Conservation (phyloP, 2,888 invertebrate species). For the Nomada fabriciana region DNA sequence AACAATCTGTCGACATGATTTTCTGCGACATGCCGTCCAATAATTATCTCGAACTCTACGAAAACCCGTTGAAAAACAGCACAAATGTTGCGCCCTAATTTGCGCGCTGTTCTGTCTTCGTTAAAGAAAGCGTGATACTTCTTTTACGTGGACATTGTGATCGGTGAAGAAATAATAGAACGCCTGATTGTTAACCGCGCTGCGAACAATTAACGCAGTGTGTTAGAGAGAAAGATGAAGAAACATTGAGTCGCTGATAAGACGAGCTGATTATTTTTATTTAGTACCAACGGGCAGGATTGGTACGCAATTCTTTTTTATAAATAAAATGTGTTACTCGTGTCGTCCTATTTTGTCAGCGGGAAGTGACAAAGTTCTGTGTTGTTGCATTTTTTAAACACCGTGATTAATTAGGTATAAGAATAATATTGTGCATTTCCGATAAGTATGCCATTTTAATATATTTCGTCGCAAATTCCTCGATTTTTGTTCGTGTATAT, state of each 20-base stretch:
- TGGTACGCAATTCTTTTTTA: too few relatives aligned
- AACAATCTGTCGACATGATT: conserved; percentile 28
- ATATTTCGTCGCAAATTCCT: too few relatives aligned
- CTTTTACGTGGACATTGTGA: conserved; percentile 4
- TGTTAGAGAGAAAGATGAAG: not conserved
- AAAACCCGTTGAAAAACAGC: conserved; percentile 38
- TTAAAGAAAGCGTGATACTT: not conserved
- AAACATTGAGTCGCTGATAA: too few relatives aligned
- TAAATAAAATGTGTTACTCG: too few relatives aligned
- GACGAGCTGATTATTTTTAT: too few relatives aligned
- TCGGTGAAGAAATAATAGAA: conserved; percentile 20
- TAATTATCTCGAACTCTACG: conserved; percentile 20
- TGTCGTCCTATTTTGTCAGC: too few relatives aligned
- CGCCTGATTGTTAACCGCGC: conserved; percentile 13
- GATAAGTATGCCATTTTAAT: too few relatives aligned
- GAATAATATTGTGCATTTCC: too few relatives aligned
- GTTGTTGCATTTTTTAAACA: too few relatives aligned
- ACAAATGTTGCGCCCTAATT: conserved; percentile 25
- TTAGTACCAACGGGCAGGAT: not conserved
- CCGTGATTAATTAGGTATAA: too few relatives aligned
- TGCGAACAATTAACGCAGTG: not conserved
- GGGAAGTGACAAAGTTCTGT: too few relatives aligned
- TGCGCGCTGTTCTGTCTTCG: conserved; percentile 4
- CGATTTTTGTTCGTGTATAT: too few relatives aligned
- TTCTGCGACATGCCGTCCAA: conserved; percentile 61